Base-by-base conservation (phyloP, 1,140 invertebrate genomes). In the Drosophila trapezifrons region DNA sequence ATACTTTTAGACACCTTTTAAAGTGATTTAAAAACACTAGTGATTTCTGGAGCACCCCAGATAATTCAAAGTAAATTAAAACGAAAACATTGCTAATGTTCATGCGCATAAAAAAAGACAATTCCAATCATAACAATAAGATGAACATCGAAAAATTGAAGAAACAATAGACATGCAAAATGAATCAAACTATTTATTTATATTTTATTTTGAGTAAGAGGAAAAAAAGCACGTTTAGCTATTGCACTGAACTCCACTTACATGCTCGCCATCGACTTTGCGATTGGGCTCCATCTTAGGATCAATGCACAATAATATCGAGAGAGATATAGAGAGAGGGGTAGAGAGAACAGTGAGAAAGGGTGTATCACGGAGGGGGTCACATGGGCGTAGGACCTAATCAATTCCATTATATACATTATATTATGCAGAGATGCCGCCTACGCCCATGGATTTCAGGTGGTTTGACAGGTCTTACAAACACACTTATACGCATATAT, bases 211-310 rank as follows among this genome's bases (percentile, higher is more conserved):
- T 7, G 4, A 12, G 12, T 13, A 29, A 20, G 13, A 45, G 17
- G 4, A n/a, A 37, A 22, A 22, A 13, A 47, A 37, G 29, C 27
- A 18, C 40, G 8, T 22, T 22, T 20, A 46, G 54, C 20, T 12
- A 52, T 18, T 15, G 29, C n/a, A 32, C 12, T 32, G 52, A 45
- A 35, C 60, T 45, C 75, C 78, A 95, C 95, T 95, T 94, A 95
- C 95, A 94, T 95, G 94, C 93, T 96, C 95, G 93, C 94, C 93
- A 94, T 95, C 95, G 75, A 93, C 93, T 93, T 94, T 95, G 92
- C 95, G 94, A 93, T 95, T 95, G 82, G 95, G 95, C 93, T 95
- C 95, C 96, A 96, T 95, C 95, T 96, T 66, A 52, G 57, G 46
- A 25, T 35, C 49, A 74, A 70, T 58, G 47, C 64, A 76, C 20